A percentile compares a stretch with the other conserved stretches of the same genome.
Evolutionary conservation across 2,797 vertebrate genomes (phyloP).

Genomic region (Phoxinus dragarum): DNA sequence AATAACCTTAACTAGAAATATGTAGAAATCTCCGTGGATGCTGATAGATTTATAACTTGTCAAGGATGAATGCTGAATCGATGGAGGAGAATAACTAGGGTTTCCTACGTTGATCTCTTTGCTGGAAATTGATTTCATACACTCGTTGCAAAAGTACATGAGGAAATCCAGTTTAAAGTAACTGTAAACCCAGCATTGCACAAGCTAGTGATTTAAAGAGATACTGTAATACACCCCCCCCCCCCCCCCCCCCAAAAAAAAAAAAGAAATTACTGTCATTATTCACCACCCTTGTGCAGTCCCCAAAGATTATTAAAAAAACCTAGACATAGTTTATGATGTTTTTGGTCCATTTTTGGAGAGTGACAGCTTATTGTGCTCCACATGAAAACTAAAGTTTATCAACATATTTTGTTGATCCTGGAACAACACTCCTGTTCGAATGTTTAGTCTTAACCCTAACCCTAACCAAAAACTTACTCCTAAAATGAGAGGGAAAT

Average conservation of each 20-base stretch:
- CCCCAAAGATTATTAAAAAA: not conserved
- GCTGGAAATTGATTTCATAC: conserved; percentile 10
- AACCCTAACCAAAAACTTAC: too few species aligned
- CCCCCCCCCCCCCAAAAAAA: too few species aligned
- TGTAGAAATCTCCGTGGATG: conserved; percentile 10
- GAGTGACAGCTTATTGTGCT: not conserved
- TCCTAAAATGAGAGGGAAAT: too few species aligned
- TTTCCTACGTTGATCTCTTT: not conserved
- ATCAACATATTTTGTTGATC: too few species aligned
- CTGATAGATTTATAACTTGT: conserved; percentile 40
- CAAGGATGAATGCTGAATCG: conserved; percentile 20
- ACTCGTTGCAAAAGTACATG: not conserved
- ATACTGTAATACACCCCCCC: too few species aligned
- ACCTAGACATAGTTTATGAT: not conserved
- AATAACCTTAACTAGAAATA: conserved; percentile 46
- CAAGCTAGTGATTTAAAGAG: not conserved
- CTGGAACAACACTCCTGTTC: too few species aligned
- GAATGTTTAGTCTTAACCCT: too few species aligned
- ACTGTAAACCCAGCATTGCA: not conserved
- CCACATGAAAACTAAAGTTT: too few species aligned
- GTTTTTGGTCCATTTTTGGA: not conserved
- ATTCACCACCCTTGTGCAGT: not conserved
- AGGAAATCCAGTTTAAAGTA: conserved; percentile 12
- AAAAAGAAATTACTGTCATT: not conserved
- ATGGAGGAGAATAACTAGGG: conserved; percentile 11